Evolutionary conservation across 2,888 invertebrate genomes (phyloP), one percentile per base, ranked within the genome.

Genomic region (Lasioglossum villosulum): DNA sequence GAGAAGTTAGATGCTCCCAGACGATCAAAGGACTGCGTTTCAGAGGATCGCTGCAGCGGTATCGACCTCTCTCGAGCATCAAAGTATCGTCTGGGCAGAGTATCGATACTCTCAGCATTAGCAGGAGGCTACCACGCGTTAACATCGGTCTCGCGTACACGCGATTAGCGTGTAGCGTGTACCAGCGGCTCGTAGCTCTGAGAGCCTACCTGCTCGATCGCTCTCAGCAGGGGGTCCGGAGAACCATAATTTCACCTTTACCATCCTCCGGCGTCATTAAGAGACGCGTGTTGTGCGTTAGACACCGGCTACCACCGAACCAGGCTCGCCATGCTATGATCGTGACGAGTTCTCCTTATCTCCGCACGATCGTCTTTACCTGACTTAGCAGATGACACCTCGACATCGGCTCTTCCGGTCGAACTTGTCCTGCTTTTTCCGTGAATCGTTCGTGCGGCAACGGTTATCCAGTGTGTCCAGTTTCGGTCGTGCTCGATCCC

Each of bases 211-310:
- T 90, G 90, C 87, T 89, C 80, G 83, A 89, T 90, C 86, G 84
- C 72, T 83, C 86, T 34, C 90, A 59, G 76, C 89, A 83, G 90
- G 90, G 86, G 90, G 88, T 80, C 83, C 71, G 45, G 48, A 66
- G 75, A 76, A 90, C 86, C 86, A 83, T 91, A 91, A 90, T 90
- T 91, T 84, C 88, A 83, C 79, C 88, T 90, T 91, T 78, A 80
- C 89, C 87, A 84, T 89, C 86, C 82, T 83, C 82, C 86, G 59
- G 77, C 84, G 82, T 91, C 90, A 87, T 91, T 89, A 90, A 84
- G 80, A 77, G 83, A 89, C 86, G 87, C 88, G 86, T 86, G 89
- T 88, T 88, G 83, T 76, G 84, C 89, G 81, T 86, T 88, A 82
- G 83, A 81, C 86, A 88, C 73, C 83, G 82, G 79, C 90, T 90